Percentiles rank a stretch among this genome's conserved stretches.
phyloP scores from a whole-genome alignment of 2,888 invertebrate species.

The Anodontia alba region DNA sequence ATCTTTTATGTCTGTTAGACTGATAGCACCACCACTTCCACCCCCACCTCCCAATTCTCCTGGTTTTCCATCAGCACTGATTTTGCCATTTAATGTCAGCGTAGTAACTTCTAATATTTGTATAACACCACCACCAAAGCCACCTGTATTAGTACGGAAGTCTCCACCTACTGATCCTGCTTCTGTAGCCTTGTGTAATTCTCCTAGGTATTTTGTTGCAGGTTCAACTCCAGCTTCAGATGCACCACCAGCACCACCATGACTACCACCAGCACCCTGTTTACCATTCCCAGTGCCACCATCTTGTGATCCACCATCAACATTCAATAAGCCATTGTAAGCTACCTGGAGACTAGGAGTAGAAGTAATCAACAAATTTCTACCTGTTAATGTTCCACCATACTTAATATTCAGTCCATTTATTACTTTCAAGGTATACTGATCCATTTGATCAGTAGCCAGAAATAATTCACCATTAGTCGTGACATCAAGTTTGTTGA shows the following conservation, averaged over 20 bases:
- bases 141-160: conserved; percentile 48
- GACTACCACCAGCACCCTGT: conserved; percentile 67
- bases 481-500: conserved; percentile 66
- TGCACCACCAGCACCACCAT: conserved; percentile 74
- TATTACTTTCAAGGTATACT: conserved; percentile 57
- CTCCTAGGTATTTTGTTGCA: conserved; percentile 46
- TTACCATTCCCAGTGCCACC: conserved; percentile 52
- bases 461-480: conserved; percentile 67
- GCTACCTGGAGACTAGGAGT: conserved; percentile 65
- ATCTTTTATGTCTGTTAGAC: conserved; percentile 30
- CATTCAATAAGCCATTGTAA: conserved; percentile 62
- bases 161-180: conserved; percentile 69
- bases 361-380: conserved; percentile 53
- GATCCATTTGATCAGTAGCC: conserved; percentile 47
- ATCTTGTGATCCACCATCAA: conserved; percentile 53
- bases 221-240: conserved; percentile 41
- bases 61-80: conserved; percentile 65
- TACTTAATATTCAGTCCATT: conserved; percentile 64
- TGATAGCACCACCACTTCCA: conserved; percentile 69
- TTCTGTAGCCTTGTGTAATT: conserved; percentile 32
- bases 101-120: conserved; percentile 36
- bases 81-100: conserved; percentile 63
- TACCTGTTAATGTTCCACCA: conserved; percentile 59
- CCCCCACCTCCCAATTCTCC: conserved; percentile 65
- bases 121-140: conserved; percentile 64